These are phyloP conservation scores for Thymelicus acteon DNA, from an alignment of 2,888 invertebrate genomes.

Conservation along the genomic window DNA sequence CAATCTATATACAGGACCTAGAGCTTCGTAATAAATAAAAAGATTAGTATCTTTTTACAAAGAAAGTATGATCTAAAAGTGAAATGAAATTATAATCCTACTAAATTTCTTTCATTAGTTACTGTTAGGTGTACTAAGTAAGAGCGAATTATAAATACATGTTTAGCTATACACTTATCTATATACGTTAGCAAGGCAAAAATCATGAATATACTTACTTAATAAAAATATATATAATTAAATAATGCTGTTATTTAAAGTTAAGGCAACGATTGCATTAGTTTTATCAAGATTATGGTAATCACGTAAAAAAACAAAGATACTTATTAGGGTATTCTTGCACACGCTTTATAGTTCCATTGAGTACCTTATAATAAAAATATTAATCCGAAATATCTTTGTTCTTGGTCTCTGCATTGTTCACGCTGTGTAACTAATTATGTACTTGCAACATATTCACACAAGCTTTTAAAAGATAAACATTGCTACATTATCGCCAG, in stretches of 20 bases:
- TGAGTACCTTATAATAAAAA: slow-evolving; percentile 11
- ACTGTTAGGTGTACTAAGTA: too few species aligned
- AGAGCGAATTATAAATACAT: neutral
- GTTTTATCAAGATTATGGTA: slow-evolving; percentile 24
- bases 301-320: slow-evolving; percentile 21
- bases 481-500: neutral
- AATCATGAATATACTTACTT: too few species aligned
- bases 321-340: slow-evolving; percentile 22
- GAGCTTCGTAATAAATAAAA: too few species aligned
- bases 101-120: too few species aligned
- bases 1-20: too few species aligned
- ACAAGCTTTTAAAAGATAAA: slow-evolving; percentile 22
- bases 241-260: neutral
- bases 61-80: too few species aligned
- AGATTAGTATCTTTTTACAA: too few species aligned
- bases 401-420: slow-evolving; percentile 35
- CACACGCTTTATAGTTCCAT: slow-evolving; percentile 26
- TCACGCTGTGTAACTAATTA: slow-evolving; percentile 35
- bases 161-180: neutral
- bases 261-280: slow-evolving; percentile 6
- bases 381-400: slow-evolving; percentile 22
- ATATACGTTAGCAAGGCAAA: too few species aligned
- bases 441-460: slow-evolving; percentile 36
- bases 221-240: neutral
- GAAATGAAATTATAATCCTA: too few species aligned